Evolutionary conservation across 1,140 invertebrate genomes (phyloP).

Genomic region (Scaptomyza montana): DNA sequence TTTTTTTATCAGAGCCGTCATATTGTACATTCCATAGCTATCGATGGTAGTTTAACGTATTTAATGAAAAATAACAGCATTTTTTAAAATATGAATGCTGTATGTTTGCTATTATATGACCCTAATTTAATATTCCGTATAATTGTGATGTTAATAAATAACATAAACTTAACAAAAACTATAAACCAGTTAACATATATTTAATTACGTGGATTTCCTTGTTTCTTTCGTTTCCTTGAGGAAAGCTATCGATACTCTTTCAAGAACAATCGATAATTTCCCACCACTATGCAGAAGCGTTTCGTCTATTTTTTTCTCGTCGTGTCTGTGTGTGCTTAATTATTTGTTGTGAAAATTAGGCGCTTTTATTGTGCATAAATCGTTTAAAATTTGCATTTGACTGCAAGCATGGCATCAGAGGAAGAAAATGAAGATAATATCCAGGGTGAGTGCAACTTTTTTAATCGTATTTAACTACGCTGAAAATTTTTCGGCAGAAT

Average conservation of each 20-base stretch:
- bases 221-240: not conserved
- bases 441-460: conserved; percentile 75
- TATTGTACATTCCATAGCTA: no score
- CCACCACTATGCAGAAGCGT: conserved; percentile 30
- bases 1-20: no score
- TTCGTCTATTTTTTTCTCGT: conserved; percentile 76
- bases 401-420: conserved; percentile 78
- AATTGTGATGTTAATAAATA: no score
- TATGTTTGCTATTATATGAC: no score
- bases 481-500: conserved; percentile 67
- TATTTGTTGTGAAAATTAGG: conserved; percentile 78
- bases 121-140: no score
- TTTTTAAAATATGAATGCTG: no score
- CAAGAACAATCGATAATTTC: conserved; percentile 19
- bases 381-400: conserved; percentile 61
- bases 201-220: no score
- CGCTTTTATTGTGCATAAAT: conserved; percentile 72
- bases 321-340: conserved; percentile 78
- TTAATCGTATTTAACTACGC: conserved; percentile 30
- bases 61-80: no score
- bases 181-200: no score
- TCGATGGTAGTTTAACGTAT: no score
- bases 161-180: no score
- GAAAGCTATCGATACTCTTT: not conserved
- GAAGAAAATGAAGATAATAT: conserved; percentile 83